Conservation (phyloP, 2,888 invertebrate species). For the Ptilodon capucinus region DNA sequence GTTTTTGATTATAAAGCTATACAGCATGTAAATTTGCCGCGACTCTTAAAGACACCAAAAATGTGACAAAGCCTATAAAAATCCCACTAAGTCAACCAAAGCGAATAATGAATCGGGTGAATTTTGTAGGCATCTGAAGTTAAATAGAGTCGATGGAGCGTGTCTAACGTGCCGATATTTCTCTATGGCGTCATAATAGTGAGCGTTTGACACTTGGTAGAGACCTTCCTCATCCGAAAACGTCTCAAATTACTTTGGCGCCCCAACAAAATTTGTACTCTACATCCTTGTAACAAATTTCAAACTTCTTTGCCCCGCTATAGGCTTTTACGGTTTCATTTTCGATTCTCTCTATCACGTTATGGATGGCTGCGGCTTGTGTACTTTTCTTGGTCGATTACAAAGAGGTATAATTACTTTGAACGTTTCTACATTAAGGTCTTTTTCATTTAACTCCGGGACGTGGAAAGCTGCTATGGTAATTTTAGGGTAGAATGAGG, state of each 20-base stretch:
- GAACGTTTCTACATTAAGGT: slow-evolving; percentile 21
- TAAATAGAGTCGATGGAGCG: slow-evolving; percentile 57
- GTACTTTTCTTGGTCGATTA: slow-evolving; percentile 45
- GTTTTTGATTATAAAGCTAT: no score
- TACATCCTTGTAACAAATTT: slow-evolving; percentile 12
- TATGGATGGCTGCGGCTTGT: slow-evolving; percentile 54
- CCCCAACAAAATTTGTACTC: slow-evolving; percentile 26
- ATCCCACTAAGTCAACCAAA: slow-evolving; percentile 42
- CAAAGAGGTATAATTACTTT: slow-evolving; percentile 40
- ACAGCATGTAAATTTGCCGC: slow-evolving; percentile 4
- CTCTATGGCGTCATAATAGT: slow-evolving; percentile 62
- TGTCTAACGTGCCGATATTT: slow-evolving; percentile 64
- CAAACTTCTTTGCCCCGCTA: slow-evolving; percentile 2
- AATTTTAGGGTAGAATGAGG: neutral
- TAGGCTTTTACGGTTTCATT: slow-evolving; percentile 12
- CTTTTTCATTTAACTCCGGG: slow-evolving; percentile 17
- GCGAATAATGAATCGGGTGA: slow-evolving; percentile 49
- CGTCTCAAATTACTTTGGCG: slow-evolving; percentile 15
- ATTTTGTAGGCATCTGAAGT: slow-evolving; percentile 47
- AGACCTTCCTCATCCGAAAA: slow-evolving; percentile 19
- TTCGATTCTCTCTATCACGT: slow-evolving; percentile 25
- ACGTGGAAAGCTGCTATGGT: neutral
- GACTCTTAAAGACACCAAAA: slow-evolving; percentile 35
- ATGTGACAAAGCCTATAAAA: slow-evolving; percentile 37
- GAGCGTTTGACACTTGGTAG: slow-evolving; percentile 59